Evolutionary conservation across 1,140 invertebrate species (phyloP).

Genomic region (Maniola jurtina): DNA sequence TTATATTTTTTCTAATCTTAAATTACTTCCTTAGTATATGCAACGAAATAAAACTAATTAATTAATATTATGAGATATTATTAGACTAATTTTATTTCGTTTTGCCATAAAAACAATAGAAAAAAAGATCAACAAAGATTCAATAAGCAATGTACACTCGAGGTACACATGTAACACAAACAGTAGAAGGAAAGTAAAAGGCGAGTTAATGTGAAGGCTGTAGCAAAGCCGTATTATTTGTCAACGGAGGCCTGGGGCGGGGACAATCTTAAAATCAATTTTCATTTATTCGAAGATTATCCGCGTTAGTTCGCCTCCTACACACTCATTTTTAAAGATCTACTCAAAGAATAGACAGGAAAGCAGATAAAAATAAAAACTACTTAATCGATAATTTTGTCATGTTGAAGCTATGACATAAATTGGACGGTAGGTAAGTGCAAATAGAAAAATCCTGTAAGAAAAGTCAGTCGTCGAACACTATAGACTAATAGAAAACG

Average conservation of each 20-base stretch:
- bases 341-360: background rate
- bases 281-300: slow-evolving; percentile 77
- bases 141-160: slow-evolving; percentile 24
- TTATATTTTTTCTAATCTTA: too few species aligned
- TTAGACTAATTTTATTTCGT: too few species aligned
- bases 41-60: too few species aligned
- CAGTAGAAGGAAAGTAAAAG: slow-evolving; percentile 19
- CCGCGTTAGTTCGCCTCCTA: slow-evolving; percentile 55
- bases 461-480: too few species aligned
- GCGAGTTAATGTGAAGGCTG: slow-evolving; percentile 26
- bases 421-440: too few species aligned
- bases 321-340: background rate
- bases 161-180: slow-evolving; percentile 25
- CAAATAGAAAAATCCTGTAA: too few species aligned
- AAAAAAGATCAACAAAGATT: slow-evolving; percentile 6
- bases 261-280: slow-evolving; percentile 77
- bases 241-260: slow-evolving; percentile 54
- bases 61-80: too few species aligned
- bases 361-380: background rate
- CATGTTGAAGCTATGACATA: too few species aligned
- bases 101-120: background rate
- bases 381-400: too few species aligned
- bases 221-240: slow-evolving; percentile 62
- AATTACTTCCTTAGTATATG: too few species aligned
- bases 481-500: too few species aligned